These are phyloP conservation scores for Battus philenor DNA, from an alignment of 1,140 invertebrate species.

Conservation along the genomic window DNA sequence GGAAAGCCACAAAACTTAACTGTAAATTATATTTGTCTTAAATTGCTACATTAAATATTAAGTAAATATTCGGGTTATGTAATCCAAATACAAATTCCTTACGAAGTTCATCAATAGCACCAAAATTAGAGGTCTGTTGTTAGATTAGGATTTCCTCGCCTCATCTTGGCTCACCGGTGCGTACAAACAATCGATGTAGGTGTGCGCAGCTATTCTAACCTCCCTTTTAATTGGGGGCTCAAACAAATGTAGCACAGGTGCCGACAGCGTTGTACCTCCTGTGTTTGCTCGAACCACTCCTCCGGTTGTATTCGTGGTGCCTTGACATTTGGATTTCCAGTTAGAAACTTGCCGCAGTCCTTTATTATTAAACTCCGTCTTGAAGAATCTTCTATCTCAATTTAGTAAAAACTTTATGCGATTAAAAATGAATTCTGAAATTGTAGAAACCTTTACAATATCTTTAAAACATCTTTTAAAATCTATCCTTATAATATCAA, in stretches of 20 bases:
- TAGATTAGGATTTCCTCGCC: slow-evolving; percentile 67
- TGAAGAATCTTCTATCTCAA: too few relatives aligned
- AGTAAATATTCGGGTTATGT: neutral
- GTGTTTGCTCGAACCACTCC: slow-evolving; percentile 43
- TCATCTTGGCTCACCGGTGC: slow-evolving; percentile 26
- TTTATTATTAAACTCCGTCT: too few relatives aligned
- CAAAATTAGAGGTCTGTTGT: slow-evolving; percentile 29
- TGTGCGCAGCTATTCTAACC: slow-evolving; percentile 54
- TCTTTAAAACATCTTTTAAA: too few relatives aligned
- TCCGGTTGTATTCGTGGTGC: slow-evolving; percentile 20
- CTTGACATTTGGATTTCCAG: slow-evolving; percentile 39
- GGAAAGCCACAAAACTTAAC: too few relatives aligned
- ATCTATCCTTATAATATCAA: too few relatives aligned
- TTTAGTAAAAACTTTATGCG: too few relatives aligned
- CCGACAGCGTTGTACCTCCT: slow-evolving; percentile 40
- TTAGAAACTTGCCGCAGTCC: neutral
- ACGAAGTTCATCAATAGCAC: slow-evolving; percentile 19
- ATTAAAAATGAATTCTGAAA: too few relatives aligned
- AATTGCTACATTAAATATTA: too few relatives aligned
- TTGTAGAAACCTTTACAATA: too few relatives aligned
- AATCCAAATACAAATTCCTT: slow-evolving; percentile 13
- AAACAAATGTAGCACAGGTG: slow-evolving; percentile 59
- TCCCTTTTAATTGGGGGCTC: slow-evolving; percentile 55
- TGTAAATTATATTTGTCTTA: too few relatives aligned
- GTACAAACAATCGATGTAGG: slow-evolving; percentile 33